Conservation (phyloP, 2,888 invertebrate genomes). For the Idaea aversata region DNA sequence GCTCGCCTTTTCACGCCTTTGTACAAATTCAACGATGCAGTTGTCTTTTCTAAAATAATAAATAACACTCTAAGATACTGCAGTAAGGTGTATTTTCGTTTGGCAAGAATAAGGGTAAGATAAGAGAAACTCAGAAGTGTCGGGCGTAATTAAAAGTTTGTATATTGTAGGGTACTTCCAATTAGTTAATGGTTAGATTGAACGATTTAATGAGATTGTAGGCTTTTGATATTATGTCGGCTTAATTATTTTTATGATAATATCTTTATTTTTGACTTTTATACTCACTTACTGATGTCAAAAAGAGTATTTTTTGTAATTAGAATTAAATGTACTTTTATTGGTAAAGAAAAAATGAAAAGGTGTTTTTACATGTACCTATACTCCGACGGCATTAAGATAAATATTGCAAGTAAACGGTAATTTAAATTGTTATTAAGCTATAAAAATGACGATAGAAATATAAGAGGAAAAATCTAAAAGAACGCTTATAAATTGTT, state of each 20-base stretch:
- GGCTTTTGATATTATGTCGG: slow-evolving; percentile 32
- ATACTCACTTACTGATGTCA: neutral
- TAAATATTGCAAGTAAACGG: too few species aligned
- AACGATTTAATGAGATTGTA: slow-evolving; percentile 63
- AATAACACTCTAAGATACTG: slow-evolving; percentile 37
- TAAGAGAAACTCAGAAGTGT: slow-evolving; percentile 40
- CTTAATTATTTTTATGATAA: slow-evolving; percentile 9
- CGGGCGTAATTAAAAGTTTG: slow-evolving; percentile 63
- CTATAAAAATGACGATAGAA: too few species aligned
- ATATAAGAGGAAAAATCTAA: too few species aligned
- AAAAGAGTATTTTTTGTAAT: neutral
- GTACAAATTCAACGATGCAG: slow-evolving; percentile 60
- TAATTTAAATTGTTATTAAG: too few species aligned
- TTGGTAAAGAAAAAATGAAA: too few species aligned
- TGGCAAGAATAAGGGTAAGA: slow-evolving; percentile 12
- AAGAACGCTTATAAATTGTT: too few species aligned
- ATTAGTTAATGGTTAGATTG: slow-evolving; percentile 67
- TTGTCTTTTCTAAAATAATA: slow-evolving; percentile 45
- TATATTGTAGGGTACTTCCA: slow-evolving; percentile 58
- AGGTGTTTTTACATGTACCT: too few species aligned
- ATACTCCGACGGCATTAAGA: too few species aligned
- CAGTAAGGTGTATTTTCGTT: slow-evolving; percentile 36
- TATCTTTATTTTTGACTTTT: neutral
- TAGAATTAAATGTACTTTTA: neutral
- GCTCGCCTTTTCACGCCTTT: slow-evolving; percentile 34